Conservation (phyloP, 2,113 vertebrate genomes). For the Callopanchax toddi region DNA sequence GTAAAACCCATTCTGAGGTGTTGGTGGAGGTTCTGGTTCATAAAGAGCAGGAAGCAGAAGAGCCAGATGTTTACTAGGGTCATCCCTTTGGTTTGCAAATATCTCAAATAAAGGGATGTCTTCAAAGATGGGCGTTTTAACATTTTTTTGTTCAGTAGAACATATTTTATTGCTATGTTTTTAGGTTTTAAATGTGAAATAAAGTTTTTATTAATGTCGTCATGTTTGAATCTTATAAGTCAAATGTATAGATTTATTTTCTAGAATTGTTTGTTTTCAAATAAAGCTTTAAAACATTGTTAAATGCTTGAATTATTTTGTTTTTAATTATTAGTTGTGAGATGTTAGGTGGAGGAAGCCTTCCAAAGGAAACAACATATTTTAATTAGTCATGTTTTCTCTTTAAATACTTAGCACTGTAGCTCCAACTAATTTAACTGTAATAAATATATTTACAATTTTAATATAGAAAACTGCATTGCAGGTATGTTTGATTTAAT, state of each 20-base stretch:
- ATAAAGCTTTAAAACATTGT: not conserved
- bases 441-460: no score
- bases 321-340: not conserved
- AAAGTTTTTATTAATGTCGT: no score
- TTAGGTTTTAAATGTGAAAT: no score
- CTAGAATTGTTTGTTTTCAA: not conserved
- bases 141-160: no score
- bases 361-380: not conserved
- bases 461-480: no score
- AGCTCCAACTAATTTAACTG: no score
- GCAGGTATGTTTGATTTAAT: no score
- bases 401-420: no score
- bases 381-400: no score
- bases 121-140: not conserved
- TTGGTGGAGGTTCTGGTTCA: slow-evolving; percentile 70
- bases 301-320: not conserved
- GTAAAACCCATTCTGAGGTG: slow-evolving; percentile 28
- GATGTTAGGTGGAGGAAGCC: not conserved
- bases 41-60: slow-evolving; percentile 13
- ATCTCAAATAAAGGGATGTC: not conserved
- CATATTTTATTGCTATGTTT: no score
- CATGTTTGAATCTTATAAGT: no score
- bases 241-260: not conserved
- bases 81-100: not conserved
- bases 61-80: not conserved